A percentile compares a stretch with the other conserved stretches of the same genome.
Evolutionary conservation across 2,113 vertebrate genomes (phyloP).

Genomic region (Daboia siamensis): DNA sequence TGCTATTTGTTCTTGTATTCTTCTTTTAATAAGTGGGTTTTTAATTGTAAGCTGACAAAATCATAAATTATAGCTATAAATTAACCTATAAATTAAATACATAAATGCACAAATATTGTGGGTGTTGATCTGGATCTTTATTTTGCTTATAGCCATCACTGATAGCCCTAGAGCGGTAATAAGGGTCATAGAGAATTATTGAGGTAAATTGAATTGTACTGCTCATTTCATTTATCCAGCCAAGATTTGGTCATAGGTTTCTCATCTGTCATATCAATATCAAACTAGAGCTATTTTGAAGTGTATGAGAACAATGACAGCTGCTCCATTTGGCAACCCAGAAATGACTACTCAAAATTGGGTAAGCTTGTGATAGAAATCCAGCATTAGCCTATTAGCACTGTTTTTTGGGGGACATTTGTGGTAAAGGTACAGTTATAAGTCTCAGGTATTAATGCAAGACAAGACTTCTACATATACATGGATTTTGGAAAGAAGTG

Average conservation of each 20-base stretch:
- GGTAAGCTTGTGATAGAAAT: not conserved
- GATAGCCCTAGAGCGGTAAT: not conserved
- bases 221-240: not conserved
- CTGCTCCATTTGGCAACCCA: not conserved
- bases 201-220: not conserved
- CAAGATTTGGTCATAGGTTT: not conserved
- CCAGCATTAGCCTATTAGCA: conserved; percentile 10
- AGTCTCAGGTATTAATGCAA: not conserved
- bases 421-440: conserved; percentile 10
- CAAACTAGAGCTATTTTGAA: not conserved
- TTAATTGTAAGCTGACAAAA: not conserved
- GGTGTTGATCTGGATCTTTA: not conserved
- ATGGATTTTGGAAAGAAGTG: not conserved
- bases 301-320: not conserved
- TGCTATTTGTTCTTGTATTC: not conserved
- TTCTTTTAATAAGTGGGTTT: not conserved
- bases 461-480: not conserved
- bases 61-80: not conserved
- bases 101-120: not conserved
- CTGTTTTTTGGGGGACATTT: not conserved
- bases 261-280: not conserved
- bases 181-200: not conserved
- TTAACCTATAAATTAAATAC: not conserved
- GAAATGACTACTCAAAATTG: not conserved
- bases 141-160: not conserved